Conservation (phyloP, 2,797 vertebrate genomes). For the Bovichtus variegatus region DNA sequence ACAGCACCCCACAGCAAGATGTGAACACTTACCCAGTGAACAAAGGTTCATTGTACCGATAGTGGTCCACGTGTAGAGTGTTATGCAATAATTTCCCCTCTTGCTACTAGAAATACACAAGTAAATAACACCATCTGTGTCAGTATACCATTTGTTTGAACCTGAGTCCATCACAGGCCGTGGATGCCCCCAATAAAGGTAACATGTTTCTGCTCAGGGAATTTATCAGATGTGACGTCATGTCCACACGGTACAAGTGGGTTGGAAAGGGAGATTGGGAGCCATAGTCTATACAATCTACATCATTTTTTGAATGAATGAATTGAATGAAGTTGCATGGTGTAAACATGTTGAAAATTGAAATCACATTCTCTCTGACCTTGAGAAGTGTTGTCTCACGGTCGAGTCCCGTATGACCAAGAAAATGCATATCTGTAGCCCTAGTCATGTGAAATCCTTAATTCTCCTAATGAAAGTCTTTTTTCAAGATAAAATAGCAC, state of each 20-base stretch:
- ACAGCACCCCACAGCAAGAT: slow-evolving; percentile 72
- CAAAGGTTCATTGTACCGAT: slow-evolving; percentile 80
- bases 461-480: no score
- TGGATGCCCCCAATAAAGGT: slow-evolving; percentile 50
- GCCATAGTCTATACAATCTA: slow-evolving; percentile 12
- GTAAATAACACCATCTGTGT: slow-evolving; percentile 68
- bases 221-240: slow-evolving; percentile 36
- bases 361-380: no score
- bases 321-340: neutral
- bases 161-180: slow-evolving; percentile 41
- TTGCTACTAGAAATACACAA: slow-evolving; percentile 60
- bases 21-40: slow-evolving; percentile 77
- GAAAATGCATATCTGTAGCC: no score
- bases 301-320: no score
- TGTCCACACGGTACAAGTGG: slow-evolving; percentile 10
- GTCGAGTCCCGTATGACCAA: no score
- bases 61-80: slow-evolving; percentile 68
- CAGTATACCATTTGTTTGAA: slow-evolving; percentile 44
- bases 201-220: slow-evolving; percentile 50
- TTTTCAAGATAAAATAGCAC: no score
- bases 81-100: slow-evolving; percentile 70
- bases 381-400: no score
- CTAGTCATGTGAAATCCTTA: no score
- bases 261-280: slow-evolving; percentile 9
- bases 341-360: slow-evolving; percentile 20